Conservation (phyloP, 1,140 invertebrate genomes). For the Zaprionus taronus region DNA sequence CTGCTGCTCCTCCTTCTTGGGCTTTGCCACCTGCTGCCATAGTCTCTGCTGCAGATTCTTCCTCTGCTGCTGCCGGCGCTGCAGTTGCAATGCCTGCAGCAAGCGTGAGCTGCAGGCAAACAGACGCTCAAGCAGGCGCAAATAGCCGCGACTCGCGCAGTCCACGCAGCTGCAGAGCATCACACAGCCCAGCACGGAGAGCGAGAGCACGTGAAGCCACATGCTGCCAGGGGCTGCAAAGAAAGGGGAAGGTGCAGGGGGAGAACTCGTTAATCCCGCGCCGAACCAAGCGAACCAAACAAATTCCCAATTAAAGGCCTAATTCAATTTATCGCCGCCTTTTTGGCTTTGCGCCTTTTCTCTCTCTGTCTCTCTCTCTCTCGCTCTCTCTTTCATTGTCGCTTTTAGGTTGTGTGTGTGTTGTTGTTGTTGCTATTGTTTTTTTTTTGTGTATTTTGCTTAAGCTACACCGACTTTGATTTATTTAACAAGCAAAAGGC, state of each 20-base stretch:
- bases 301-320: constrained; percentile 71
- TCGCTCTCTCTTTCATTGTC: constrained; percentile 5
- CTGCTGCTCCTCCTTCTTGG: background rate
- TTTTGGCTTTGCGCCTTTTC: constrained; percentile 44
- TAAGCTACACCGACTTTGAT: constrained; percentile 59
- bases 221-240: constrained; percentile 7
- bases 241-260: background rate
- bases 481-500: constrained; percentile 66
- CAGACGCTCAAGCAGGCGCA: constrained; percentile 36
- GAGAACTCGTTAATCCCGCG: constrained; percentile 17
- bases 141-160: constrained; percentile 22
- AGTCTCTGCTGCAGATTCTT: background rate
- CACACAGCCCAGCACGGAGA: background rate
- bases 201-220: constrained; percentile 23
- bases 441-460: constrained; percentile 32
- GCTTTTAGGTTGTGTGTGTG: background rate
- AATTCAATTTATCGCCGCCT: constrained; percentile 73
- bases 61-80: background rate
- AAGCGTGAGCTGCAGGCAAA: constrained; percentile 39
- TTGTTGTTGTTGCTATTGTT: constrained; percentile 15
- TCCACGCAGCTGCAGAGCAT: constrained; percentile 24
- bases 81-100: background rate
- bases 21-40: background rate
- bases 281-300: constrained; percentile 18
- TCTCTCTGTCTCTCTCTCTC: constrained; percentile 31